Evolutionary conservation across 1,140 invertebrate genomes (phyloP).

Genomic region (Drosophila mayri): DNA sequence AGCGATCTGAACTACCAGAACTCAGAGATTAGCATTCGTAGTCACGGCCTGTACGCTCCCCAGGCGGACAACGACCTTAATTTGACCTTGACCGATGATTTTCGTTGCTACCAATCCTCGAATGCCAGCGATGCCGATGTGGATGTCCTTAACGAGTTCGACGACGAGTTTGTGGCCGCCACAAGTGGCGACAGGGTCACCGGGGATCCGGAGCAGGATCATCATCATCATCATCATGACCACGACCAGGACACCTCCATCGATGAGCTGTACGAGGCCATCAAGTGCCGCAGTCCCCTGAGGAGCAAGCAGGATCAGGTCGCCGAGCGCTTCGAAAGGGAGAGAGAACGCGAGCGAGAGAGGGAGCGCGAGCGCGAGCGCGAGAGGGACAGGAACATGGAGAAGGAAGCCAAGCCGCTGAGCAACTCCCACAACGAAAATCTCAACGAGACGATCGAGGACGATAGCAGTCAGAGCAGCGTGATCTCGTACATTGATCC

Average conservation of each 20-base stretch:
- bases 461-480: conserved; percentile 84
- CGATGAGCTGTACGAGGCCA: conserved; percentile 82
- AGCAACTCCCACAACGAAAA: conserved; percentile 54
- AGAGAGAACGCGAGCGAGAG: conserved; percentile 15
- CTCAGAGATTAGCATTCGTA: conserved; percentile 88
- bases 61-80: conserved; percentile 85
- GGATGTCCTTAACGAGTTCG: conserved; percentile 77
- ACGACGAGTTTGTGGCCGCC: conserved; percentile 69
- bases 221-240: neutral
- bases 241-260: conserved; percentile 74
- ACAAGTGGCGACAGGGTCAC: conserved; percentile 24
- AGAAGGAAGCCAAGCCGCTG: conserved; percentile 3
- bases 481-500: conserved; percentile 84
- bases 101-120: conserved; percentile 82
- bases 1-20: conserved; percentile 88
- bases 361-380: neutral
- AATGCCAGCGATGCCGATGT: conserved; percentile 81
- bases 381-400: neutral
- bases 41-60: conserved; percentile 87
- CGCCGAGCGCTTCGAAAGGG: conserved; percentile 23
- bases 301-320: conserved; percentile 42
- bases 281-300: conserved; percentile 73
- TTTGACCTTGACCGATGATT: conserved; percentile 79
- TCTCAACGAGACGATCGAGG: conserved; percentile 79
- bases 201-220: conserved; percentile 22